phyloP scores from a whole-genome alignment of 2,113 vertebrate species.

The Menura novaehollandiae region DNA sequence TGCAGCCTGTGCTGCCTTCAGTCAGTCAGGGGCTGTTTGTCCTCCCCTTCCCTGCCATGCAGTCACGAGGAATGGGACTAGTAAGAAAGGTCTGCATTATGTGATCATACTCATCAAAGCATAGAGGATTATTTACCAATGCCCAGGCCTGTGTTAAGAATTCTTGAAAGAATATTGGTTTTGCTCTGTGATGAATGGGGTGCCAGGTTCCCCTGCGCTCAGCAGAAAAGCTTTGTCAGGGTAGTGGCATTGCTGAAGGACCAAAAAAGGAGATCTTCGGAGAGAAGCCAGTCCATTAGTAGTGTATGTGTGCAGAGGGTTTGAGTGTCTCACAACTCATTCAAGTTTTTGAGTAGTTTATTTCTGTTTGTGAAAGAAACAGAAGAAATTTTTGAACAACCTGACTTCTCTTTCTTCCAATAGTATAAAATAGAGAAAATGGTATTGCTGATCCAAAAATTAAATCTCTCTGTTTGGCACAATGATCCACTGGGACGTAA shows the following conservation, averaged over 20 bases:
- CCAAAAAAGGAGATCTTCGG: background rate
- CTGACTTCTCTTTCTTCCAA: background rate
- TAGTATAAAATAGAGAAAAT: slow-evolving; percentile 77
- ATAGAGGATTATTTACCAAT: background rate
- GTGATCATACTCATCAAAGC: background rate
- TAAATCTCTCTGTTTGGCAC: slow-evolving; percentile 76
- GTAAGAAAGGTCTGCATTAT: background rate
- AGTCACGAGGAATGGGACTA: background rate
- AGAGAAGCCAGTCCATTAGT: background rate
- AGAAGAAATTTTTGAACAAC: background rate
- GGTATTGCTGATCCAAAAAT: slow-evolving; percentile 73
- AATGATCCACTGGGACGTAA: slow-evolving; percentile 74
- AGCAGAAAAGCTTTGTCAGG: background rate
- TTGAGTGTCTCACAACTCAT: background rate
- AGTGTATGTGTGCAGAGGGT: background rate
- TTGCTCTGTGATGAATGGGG: background rate
- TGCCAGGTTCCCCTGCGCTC: background rate
- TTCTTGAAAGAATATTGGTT: background rate
- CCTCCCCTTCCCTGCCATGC: background rate
- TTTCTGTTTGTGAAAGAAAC: background rate
- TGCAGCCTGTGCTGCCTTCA: background rate
- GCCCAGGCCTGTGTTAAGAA: background rate
- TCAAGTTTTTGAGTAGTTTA: background rate
- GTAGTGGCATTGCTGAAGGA: background rate
- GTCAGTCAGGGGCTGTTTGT: background rate